These are phyloP conservation scores for Coptodon rendalli DNA, from an alignment of 2,113 vertebrate genomes.

Conservation along the genomic window DNA sequence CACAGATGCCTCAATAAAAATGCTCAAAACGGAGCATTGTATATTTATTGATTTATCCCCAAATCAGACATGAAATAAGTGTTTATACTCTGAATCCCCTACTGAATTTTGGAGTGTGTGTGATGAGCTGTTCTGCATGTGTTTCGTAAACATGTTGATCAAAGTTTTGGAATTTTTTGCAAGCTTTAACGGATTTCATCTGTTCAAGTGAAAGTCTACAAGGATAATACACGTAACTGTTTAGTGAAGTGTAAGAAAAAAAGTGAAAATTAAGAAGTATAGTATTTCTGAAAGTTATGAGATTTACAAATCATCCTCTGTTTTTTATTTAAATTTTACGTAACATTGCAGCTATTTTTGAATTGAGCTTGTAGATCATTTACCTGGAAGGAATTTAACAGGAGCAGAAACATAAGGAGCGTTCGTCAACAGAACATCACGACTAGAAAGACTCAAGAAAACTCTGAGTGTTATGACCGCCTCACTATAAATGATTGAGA, in stretches of 20 bases:
- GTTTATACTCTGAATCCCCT: neutral
- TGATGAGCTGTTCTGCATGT: neutral
- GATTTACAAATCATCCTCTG: neutral
- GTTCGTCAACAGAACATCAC: neutral
- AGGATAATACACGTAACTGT: neutral
- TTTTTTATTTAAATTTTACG: neutral
- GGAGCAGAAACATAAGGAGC: neutral
- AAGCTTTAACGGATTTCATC: neutral
- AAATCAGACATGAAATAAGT: neutral
- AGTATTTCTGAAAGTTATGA: neutral
- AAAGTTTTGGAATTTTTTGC: neutral
- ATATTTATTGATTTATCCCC: neutral
- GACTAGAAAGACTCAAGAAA: neutral
- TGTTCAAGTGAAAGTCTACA: neutral
- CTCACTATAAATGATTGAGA: neutral
- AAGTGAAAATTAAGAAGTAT: neutral
- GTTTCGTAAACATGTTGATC: neutral
- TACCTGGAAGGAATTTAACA: accelerated
- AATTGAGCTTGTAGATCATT: neutral
- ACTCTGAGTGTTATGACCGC: neutral
- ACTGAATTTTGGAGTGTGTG: neutral
- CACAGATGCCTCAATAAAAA: neutral
- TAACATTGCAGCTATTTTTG: neutral
- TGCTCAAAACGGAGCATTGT: neutral
- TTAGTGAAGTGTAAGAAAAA: neutral